Evolutionary conservation across 1,140 invertebrate genomes (phyloP).

Genomic region (Drosophila persimilis): DNA sequence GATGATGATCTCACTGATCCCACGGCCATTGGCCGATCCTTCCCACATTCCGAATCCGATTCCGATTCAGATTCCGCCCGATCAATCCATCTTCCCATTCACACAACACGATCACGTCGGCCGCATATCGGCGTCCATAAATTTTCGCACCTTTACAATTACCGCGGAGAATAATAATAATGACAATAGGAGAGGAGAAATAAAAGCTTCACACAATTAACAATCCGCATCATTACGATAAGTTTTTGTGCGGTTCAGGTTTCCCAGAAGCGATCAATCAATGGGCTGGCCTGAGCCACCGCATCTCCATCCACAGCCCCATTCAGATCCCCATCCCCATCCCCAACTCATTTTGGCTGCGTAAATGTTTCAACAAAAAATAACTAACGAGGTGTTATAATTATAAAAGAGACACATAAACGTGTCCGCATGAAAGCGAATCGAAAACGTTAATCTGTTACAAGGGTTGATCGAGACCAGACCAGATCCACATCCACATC

Average conservation of each 20-base stretch:
- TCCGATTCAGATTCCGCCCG: constrained; percentile 5
- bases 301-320: too few species aligned
- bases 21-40: constrained; percentile 2
- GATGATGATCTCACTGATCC: constrained; percentile 9
- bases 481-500: background rate
- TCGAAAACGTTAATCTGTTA: constrained; percentile 62
- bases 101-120: background rate
- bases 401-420: constrained; percentile 57
- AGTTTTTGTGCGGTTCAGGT: constrained; percentile 2
- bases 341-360: background rate
- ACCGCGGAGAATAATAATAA: too few species aligned
- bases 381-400: constrained; percentile 81
- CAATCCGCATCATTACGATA: constrained; percentile 31
- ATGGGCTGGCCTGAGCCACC: background rate
- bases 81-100: constrained; percentile 19
- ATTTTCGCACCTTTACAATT: constrained; percentile 17
- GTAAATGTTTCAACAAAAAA: constrained; percentile 74
- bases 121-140: constrained; percentile 2
- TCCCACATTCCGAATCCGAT: constrained; percentile 12
- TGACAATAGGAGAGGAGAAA: constrained; percentile 2
- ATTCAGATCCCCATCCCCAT: too few species aligned
- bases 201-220: constrained; percentile 26
- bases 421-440: constrained; percentile 27
- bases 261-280: constrained; percentile 19
- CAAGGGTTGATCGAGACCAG: constrained; percentile 36